A percentile compares a stretch with the other conserved stretches of the same genome.
These are phyloP conservation scores for Montipora efflorescens DNA, from an alignment of 64 coral and sea anemone species.

Conservation along the genomic window DNA sequence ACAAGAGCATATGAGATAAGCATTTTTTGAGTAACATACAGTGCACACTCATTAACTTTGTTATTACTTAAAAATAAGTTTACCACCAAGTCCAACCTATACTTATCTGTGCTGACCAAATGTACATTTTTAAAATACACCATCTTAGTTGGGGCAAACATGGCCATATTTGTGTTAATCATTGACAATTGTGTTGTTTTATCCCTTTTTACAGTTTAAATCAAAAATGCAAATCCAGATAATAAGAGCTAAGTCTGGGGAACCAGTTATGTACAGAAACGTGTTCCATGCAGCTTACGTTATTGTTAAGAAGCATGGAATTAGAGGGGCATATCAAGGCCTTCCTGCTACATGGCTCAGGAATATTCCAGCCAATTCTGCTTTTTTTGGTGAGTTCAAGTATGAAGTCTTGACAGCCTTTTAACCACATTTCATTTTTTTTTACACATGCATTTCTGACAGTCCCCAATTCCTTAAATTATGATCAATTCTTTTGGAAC, in stretches of 20 bases:
- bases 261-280: slow-evolving; percentile 83
- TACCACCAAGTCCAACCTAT: too few species aligned
- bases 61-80: too few species aligned
- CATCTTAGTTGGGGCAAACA: too few species aligned
- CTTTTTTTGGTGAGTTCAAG: slow-evolving; percentile 79
- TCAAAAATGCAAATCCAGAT: slow-evolving; percentile 98
- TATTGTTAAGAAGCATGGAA: slow-evolving; percentile 77
- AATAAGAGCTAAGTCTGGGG: slow-evolving; percentile 81
- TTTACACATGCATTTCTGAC: too few species aligned
- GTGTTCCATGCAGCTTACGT: slow-evolving; percentile 89
- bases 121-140: too few species aligned
- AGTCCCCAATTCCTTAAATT: too few species aligned
- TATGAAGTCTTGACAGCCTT: background rate
- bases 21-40: too few species aligned
- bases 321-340: slow-evolving; percentile 85
- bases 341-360: slow-evolving; percentile 86
- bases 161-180: too few species aligned
- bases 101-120: too few species aligned
- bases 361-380: slow-evolving; percentile 90
- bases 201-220: slow-evolving; percentile 73
- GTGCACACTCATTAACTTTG: too few species aligned
- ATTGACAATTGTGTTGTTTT: background rate
- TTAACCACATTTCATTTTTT: background rate
- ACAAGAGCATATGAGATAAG: too few species aligned
- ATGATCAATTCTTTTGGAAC: too few species aligned